Evolutionary conservation across 1,140 invertebrate species (phyloP), one percentile per base, ranked within the genome.

Genomic region (Philotrypesis tridentata): DNA sequence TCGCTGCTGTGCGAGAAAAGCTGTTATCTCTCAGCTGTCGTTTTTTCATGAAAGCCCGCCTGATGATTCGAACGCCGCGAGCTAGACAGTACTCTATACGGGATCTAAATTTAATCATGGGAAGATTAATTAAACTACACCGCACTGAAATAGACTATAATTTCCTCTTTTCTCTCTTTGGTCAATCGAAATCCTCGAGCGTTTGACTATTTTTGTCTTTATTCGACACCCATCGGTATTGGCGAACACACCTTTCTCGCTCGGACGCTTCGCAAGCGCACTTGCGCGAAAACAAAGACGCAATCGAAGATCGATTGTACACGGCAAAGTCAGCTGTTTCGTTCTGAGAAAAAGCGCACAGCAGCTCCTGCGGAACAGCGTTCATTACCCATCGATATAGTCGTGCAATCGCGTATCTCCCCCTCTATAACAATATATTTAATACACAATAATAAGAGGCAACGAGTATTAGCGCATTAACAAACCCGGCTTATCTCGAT

Each of bases 381-480:
- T 70, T 79, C 67, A 55, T 55, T 55, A 55, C 48, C 43, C 14
- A 75, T 80, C 78, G 70, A 73, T 55, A 73, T 55, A 73, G 37
- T 55, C n/a, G n/a, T 17, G 73, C 79, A 80, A 80, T 75, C 63
- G n/a, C 17, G 7, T 81, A 67, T 81, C 80, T 67, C n/a, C 37
- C 63, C 75, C 37, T 48, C 43, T 73, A 5, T n/a, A 55, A 4
- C 2, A 21, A 55, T 55, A 55, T 55, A 55, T 43, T 1, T 43
- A 11, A 43, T 43, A 14, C 40, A 12, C 12, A 43, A 21, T 21
- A 79, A 79, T 79, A 70, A 79, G 65, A 79, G 27, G n/a, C n/a
- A n/a, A 79, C 60, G 77, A 29, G 43, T 60, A 79, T 79, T 71
- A 71, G 43, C 29, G n/a, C 76, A 79, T 79, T 79, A 71, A 71